A percentile compares a stretch with the other conserved stretches of the same genome.
phyloP scores from a whole-genome alignment of 1,140 invertebrate genomes.

The Mamestra configurata region DNA sequence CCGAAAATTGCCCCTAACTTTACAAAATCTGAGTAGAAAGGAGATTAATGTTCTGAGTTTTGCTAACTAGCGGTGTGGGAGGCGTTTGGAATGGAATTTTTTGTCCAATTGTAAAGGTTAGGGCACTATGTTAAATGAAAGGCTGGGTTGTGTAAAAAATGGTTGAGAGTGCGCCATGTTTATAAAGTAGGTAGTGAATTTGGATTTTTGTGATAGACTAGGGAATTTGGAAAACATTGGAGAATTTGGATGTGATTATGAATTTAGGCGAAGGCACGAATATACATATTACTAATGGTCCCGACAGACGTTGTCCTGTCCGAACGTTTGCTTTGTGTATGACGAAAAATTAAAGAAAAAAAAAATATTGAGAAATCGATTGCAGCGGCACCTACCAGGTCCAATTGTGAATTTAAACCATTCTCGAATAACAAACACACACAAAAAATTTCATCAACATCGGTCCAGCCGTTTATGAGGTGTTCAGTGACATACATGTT shows the following conservation, averaged over 20 bases:
- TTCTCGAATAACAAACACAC: no score
- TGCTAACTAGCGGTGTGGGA: slow-evolving; percentile 26
- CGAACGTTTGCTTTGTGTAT: no score
- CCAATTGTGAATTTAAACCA: no score
- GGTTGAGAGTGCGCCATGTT: not conserved
- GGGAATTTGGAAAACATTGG: not conserved
- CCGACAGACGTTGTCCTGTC: no score
- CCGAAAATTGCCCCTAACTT: slow-evolving; percentile 73
- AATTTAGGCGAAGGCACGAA: not conserved
- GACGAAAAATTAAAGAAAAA: no score
- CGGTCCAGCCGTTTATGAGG: no score
- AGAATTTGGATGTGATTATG: not conserved
- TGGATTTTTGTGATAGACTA: not conserved
- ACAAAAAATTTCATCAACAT: no score
- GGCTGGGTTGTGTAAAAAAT: slow-evolving; percentile 14
- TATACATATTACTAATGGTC: no score
- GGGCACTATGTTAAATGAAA: slow-evolving; percentile 20
- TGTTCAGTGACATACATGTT: no score
- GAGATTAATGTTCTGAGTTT: slow-evolving; percentile 81
- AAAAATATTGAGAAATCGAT: no score
- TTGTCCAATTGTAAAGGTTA: slow-evolving; percentile 34
- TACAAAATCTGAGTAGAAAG: slow-evolving; percentile 78
- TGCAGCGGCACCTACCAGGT: no score
- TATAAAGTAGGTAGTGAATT: not conserved
- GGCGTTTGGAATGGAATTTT: not conserved